Evolutionary conservation across 2,113 vertebrate genomes (phyloP).

Genomic region (Malaclemys terrapin): DNA sequence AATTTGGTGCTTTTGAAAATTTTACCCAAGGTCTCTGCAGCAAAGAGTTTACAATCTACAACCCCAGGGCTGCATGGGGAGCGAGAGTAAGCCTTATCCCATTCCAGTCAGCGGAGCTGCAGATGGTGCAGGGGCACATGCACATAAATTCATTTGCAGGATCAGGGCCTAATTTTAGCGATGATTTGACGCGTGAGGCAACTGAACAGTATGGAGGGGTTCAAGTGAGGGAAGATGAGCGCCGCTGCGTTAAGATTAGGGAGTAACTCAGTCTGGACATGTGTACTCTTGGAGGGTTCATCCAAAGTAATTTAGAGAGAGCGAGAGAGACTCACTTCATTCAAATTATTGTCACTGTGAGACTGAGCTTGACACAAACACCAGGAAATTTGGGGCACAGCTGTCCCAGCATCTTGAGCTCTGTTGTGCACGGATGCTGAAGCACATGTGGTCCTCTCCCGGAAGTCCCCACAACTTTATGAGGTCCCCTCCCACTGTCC

Average conservation of each 20-base stretch:
- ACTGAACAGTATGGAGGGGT: neutral
- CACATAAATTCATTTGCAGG: neutral
- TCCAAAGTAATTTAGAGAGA: neutral
- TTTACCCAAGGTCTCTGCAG: neutral
- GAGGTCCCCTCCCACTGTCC: neutral
- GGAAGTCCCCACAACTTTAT: neutral
- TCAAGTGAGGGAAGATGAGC: constrained; percentile 36
- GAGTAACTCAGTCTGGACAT: neutral
- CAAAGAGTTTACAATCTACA: neutral
- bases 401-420: rapidly evolving
- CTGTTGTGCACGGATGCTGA: neutral
- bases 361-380: neutral
- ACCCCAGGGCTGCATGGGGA: neutral
- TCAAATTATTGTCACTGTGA: neutral
- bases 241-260: neutral
- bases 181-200: neutral
- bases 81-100: neutral
- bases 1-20: neutral
- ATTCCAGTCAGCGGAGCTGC: neutral
- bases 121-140: neutral
- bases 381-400: neutral
- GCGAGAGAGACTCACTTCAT: neutral
- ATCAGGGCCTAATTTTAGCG: neutral
- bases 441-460: neutral
- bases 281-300: constrained; percentile 26